Conservation (phyloP, 2,888 invertebrate species). For the Axea sp. region DNA sequence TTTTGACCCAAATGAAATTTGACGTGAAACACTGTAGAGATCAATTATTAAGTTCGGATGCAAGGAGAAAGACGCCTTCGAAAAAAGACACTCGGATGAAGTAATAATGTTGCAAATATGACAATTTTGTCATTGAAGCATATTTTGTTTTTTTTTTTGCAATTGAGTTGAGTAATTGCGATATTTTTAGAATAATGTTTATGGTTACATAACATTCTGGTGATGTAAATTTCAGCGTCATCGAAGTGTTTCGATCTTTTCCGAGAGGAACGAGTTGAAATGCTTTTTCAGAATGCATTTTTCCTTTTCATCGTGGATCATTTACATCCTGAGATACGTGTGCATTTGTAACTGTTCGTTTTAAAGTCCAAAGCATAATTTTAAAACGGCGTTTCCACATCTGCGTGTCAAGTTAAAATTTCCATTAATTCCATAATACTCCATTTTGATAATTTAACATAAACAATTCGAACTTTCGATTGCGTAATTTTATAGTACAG, state of each 20-base stretch:
- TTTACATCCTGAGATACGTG: no score
- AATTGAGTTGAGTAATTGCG: constrained; percentile 39
- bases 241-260: constrained; percentile 17
- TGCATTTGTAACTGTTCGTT: no score
- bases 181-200: constrained; percentile 54
- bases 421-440: no score
- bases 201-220: constrained; percentile 49
- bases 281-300: background rate
- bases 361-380: no score
- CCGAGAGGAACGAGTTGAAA: background rate
- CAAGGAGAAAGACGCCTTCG: constrained; percentile 21
- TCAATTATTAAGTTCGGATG: constrained; percentile 6
- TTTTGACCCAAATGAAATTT: no score
- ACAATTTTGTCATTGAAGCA: constrained; percentile 56
- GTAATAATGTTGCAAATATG: constrained; percentile 48
- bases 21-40: no score
- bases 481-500: no score
- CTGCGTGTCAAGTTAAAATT: no score
- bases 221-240: constrained; percentile 39
- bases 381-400: no score
- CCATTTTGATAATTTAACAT: no score
- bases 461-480: no score
- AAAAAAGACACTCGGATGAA: constrained; percentile 37
- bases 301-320: no score
- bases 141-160: constrained; percentile 46